These are phyloP conservation scores for Auanema sp. DNA, from an alignment of 2,888 invertebrate genomes.

Conservation along the genomic window DNA sequence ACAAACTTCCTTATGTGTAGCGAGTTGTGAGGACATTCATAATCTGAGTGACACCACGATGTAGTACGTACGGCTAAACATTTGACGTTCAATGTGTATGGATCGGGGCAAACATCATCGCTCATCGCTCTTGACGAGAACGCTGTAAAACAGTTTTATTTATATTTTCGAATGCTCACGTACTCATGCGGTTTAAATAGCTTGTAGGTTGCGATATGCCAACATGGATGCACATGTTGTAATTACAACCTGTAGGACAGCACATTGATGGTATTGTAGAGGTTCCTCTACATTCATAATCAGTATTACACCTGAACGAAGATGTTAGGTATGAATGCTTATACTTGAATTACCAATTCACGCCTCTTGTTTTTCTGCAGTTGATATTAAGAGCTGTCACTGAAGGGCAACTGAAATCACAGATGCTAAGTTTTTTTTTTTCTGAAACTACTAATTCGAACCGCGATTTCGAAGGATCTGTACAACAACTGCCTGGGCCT, in stretches of 20 bases:
- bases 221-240: slow-evolving; percentile 47
- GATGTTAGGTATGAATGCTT: not conserved
- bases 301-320: slow-evolving; percentile 37
- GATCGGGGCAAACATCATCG: slow-evolving; percentile 32
- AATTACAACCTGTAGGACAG: slow-evolving; percentile 48
- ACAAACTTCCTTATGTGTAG: slow-evolving; percentile 36
- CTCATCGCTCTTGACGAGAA: not conserved
- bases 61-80: slow-evolving; percentile 27
- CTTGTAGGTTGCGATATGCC: slow-evolving; percentile 19
- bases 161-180: not conserved
- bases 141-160: not conserved
- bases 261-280: slow-evolving; percentile 45
- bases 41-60: slow-evolving; percentile 37
- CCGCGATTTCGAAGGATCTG: slow-evolving; percentile 30
- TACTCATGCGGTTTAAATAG: not conserved
- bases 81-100: slow-evolving; percentile 33
- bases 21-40: slow-evolving; percentile 35
- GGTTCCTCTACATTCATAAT: slow-evolving; percentile 33
- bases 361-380: slow-evolving; percentile 41
- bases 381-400: slow-evolving; percentile 37
- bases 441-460: not conserved
- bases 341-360: slow-evolving; percentile 33
- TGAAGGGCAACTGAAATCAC: slow-evolving; percentile 30
- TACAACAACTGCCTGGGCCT: slow-evolving; percentile 39
- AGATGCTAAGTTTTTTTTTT: not conserved